These are phyloP conservation scores for Phocoena phocoena DNA, from an alignment of 2,113 vertebrate genomes.

Conservation along the genomic window DNA sequence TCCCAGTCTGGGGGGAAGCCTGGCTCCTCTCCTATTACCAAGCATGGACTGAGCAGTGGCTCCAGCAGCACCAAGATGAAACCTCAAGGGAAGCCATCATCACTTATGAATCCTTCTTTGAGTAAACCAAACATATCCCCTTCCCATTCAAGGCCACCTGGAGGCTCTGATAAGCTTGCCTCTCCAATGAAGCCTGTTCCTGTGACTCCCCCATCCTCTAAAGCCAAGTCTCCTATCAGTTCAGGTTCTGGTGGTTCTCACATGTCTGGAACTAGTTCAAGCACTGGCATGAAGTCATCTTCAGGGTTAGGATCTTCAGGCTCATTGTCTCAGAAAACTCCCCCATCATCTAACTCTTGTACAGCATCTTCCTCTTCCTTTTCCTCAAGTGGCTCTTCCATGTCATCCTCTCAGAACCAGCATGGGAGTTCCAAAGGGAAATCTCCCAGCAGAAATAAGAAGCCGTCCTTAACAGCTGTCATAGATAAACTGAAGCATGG, in stretches of 20 bases:
- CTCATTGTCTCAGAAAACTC: constrained; percentile 91
- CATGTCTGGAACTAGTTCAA: constrained; percentile 86
- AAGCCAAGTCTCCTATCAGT: constrained; percentile 97
- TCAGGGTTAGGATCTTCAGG: constrained; percentile 90
- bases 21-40: constrained; percentile 95
- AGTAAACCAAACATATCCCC: constrained; percentile 98
- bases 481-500: constrained; percentile 98
- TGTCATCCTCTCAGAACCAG: constrained; percentile 87
- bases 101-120: constrained; percentile 96
- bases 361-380: constrained; percentile 88
- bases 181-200: constrained; percentile 98
- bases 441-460: constrained; percentile 98
- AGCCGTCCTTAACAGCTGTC: constrained; percentile 96
- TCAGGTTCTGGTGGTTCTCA: constrained; percentile 91
- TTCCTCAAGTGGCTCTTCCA: constrained; percentile 90
- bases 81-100: constrained; percentile 95
- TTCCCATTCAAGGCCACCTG: constrained; percentile 94
- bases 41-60: constrained; percentile 89
- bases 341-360: constrained; percentile 87
- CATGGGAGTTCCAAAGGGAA: constrained; percentile 96
- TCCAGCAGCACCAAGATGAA: constrained; percentile 93
- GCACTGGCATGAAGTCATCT: constrained; percentile 93
- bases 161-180: constrained; percentile 93
- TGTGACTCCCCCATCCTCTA: constrained; percentile 95
- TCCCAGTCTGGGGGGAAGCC: constrained; percentile 95